These are phyloP conservation scores for Rhopalosiphum nymphaeae DNA, from an alignment of 2,888 invertebrate genomes.

Conservation along the genomic window DNA sequence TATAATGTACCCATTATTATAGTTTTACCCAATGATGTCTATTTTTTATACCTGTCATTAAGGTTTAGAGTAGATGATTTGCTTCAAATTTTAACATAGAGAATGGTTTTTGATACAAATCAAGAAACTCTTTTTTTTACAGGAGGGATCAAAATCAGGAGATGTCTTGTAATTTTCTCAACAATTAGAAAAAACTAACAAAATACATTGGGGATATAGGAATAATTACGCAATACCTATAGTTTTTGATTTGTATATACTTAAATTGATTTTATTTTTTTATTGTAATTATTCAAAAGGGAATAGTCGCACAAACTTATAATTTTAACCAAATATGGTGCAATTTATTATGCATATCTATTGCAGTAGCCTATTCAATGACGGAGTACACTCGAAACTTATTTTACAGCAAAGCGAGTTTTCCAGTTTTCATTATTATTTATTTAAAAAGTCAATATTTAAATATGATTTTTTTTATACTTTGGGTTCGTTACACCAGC, in stretches of 20 bases:
- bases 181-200: background rate
- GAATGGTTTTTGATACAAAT: background rate
- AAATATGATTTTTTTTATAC: background rate
- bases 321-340: background rate
- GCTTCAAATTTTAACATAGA: background rate
- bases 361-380: background rate
- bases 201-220: background rate
- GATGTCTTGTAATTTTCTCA: background rate
- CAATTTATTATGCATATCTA: background rate
- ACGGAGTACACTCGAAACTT: background rate
- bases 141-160: background rate
- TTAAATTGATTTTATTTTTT: background rate
- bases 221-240: background rate
- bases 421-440: background rate
- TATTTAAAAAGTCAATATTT: constrained; percentile 11
- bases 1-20: too few species aligned
- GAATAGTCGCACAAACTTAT: background rate
- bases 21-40: background rate
- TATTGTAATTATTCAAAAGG: background rate
- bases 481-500: background rate
- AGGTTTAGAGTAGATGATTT: background rate
- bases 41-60: background rate
- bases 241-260: background rate
- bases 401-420: background rate
- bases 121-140: background rate